These are phyloP conservation scores for Pteropus rufus DNA, from an alignment of 2,797 vertebrate species.

Conservation along the genomic window DNA sequence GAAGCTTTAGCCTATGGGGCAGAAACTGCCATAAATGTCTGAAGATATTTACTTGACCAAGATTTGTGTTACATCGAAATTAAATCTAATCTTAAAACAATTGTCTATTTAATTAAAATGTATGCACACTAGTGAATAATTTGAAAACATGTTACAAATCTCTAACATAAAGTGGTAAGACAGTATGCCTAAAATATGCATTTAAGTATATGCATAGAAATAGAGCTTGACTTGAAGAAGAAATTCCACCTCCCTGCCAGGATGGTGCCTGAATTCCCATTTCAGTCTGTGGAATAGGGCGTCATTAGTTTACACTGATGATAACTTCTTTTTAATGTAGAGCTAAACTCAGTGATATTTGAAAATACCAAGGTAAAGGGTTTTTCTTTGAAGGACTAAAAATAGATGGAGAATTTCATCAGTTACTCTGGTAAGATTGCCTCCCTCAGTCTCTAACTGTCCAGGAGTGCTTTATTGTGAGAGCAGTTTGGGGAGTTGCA, in stretches of 20 bases:
- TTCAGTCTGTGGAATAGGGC: background rate
- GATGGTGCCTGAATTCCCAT: background rate
- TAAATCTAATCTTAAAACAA: conserved; percentile 61
- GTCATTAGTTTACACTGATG: background rate
- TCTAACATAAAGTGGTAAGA: background rate
- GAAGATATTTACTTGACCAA: conserved; percentile 56
- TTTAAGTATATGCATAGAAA: background rate
- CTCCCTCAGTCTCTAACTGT: background rate
- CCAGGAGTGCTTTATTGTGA: background rate
- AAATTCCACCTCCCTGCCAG: background rate
- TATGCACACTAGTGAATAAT: conserved; percentile 46
- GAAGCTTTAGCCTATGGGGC: background rate
- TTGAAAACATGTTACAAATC: conserved; percentile 23
- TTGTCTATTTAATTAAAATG: conserved; percentile 62
- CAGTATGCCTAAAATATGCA: background rate
- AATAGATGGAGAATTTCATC: background rate
- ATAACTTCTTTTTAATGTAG: background rate
- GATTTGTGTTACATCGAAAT: conserved; percentile 55
- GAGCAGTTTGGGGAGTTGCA: background rate
- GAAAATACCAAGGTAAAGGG: background rate
- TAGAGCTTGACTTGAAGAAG: background rate
- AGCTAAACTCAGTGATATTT: background rate
- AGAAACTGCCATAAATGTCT: conserved; percentile 45
- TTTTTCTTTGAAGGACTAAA: background rate
- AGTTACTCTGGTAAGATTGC: background rate